These are phyloP conservation scores for Hydrotaea diabolus DNA, from an alignment of 2,888 invertebrate genomes.

Conservation along the genomic window DNA sequence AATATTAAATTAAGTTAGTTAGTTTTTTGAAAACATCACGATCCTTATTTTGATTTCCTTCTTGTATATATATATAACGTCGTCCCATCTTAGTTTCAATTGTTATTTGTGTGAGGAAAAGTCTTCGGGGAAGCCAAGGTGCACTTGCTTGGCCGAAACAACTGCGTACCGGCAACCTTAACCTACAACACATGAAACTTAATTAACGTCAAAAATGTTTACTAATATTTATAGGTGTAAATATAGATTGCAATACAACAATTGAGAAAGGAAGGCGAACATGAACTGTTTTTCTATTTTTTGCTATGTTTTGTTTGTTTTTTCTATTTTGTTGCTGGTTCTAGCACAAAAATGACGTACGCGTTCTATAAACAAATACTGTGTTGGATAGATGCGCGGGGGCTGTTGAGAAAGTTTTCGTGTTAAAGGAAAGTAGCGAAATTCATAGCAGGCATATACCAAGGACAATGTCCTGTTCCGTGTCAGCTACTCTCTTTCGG, in stretches of 20 bases:
- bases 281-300: background rate
- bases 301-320: background rate
- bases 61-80: too few relatives aligned
- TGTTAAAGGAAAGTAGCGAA: too few relatives aligned
- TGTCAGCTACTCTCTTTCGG: too few relatives aligned
- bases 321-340: background rate
- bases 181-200: conserved; percentile 59
- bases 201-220: conserved; percentile 51
- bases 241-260: conserved; percentile 15
- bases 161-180: conserved; percentile 44
- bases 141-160: too few relatives aligned
- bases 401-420: background rate
- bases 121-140: too few relatives aligned
- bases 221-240: conserved; percentile 7
- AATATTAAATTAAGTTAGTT: too few relatives aligned
- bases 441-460: too few relatives aligned
- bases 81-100: too few relatives aligned
- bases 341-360: background rate
- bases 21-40: too few relatives aligned
- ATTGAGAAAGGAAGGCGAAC: background rate
- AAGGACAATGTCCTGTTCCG: too few relatives aligned
- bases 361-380: background rate
- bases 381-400: background rate
- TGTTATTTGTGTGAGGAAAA: too few relatives aligned
- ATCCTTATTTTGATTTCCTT: too few relatives aligned